Conservation (phyloP, 2,797 vertebrate species). For the Halcyon chelicuti region DNA sequence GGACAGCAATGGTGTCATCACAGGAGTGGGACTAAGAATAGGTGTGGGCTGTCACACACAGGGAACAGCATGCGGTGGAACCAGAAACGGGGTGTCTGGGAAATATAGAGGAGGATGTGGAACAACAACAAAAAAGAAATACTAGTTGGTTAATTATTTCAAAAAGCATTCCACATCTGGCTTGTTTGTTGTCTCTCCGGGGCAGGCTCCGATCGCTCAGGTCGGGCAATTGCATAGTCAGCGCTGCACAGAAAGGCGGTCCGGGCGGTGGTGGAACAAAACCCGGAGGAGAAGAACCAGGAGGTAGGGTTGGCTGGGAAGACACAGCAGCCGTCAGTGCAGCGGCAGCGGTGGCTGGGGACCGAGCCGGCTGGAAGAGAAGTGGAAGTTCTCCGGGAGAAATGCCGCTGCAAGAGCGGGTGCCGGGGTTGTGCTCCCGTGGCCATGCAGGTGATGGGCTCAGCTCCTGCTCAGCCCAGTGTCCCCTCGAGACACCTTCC, state of each 20-base stretch:
- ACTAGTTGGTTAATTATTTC: background rate
- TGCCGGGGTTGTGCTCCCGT: fast-evolving
- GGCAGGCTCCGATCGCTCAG: background rate
- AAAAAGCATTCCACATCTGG: background rate
- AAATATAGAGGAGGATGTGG: background rate
- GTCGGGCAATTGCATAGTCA: background rate
- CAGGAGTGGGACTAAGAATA: background rate
- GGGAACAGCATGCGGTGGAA: background rate
- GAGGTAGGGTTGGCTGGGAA: background rate
- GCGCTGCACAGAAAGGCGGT: background rate
- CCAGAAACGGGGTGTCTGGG: background rate
- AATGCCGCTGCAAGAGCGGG: fast-evolving
- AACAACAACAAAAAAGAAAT: background rate
- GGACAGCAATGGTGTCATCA: background rate
- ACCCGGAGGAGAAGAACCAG: background rate
- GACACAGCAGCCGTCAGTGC: fast-evolving
- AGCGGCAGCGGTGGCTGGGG: background rate
- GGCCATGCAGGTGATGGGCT: background rate
- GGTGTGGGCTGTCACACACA: fast-evolving
- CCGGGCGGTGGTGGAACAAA: background rate
- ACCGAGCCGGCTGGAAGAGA: background rate
- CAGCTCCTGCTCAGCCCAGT: background rate
- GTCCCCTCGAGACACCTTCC: background rate
- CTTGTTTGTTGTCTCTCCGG: fast-evolving
- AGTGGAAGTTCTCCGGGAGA: background rate